Conservation (phyloP, 2,888 invertebrate genomes). For the Dicyrtoma fusca region DNA sequence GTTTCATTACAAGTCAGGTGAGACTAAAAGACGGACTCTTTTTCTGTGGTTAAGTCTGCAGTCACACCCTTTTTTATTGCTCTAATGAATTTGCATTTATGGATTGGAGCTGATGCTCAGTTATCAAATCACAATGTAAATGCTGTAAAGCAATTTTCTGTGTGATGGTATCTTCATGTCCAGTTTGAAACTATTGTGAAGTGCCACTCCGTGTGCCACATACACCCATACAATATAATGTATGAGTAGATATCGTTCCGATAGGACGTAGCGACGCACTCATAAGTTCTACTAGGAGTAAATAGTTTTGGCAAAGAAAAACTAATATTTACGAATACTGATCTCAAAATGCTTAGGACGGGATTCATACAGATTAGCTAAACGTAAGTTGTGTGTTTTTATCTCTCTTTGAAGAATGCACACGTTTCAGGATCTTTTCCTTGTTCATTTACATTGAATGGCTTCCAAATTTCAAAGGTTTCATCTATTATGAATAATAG, state of each 20-base stretch:
- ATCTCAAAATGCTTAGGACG: neutral
- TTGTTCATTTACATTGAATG: constrained; percentile 28
- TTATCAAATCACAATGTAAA: constrained; percentile 16
- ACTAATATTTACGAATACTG: neutral
- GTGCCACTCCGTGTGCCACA: no score
- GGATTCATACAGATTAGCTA: constrained; percentile 1
- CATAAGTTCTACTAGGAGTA: no score
- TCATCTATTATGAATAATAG: constrained; percentile 21
- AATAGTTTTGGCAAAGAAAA: no score
- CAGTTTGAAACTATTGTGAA: constrained; percentile 3
- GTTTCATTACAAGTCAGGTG: constrained; percentile 24
- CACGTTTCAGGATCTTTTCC: no score
- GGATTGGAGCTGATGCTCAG: constrained; percentile 37
- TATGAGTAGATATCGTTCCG: no score
- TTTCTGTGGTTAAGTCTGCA: constrained; percentile 35
- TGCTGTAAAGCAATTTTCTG: neutral
- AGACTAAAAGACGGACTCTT: constrained; percentile 18
- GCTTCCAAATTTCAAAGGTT: no score
- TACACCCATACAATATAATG: no score
- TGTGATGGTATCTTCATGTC: constrained; percentile 2
- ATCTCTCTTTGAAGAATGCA: no score
- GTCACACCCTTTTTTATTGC: constrained; percentile 50
- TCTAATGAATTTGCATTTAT: constrained; percentile 51
- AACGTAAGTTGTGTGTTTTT: no score
- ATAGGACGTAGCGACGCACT: no score